Base-by-base conservation (phyloP, 2,797 vertebrate genomes). In the Erpetoichthys calabaricus region DNA sequence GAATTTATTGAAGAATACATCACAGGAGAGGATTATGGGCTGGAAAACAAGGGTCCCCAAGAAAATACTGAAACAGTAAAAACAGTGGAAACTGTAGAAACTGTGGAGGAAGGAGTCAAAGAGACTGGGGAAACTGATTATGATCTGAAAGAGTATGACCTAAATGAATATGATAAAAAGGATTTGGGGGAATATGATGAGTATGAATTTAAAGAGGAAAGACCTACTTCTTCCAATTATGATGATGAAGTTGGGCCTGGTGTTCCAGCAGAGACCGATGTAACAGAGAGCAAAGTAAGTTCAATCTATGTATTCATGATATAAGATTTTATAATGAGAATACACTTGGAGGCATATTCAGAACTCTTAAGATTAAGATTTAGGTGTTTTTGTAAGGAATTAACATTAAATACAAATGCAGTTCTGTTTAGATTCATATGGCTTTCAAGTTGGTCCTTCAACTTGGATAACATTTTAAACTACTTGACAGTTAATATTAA, bases 101-200 rank as follows among this genome's bases (percentile, higher is more conserved):
- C 67, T 60, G 45, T 60, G 56, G 65, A 77, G 56, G 57, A 69
- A 4, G 81, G 65, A 59, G 66, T 62, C 1, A 86, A 85, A 77
- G 84, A 85, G 42, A 86, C 84, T 68, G 82, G 83, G 70, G 75
- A 81, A 59, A 83, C 81, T 70, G 82, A 86, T 69, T 85, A 83
- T 68, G 83, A 87, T 72, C 62, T 73, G 67, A 77, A 74, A 53
- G 75, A 73, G 62, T 69, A 75, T 75, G 85, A 82, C 78, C 79
- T 63, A 72, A 83, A 71, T 75, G 82, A 90, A 64, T 96, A 95
- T 88, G 85, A 88, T 68, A 56, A 47, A 47, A 83, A 80, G 79
- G 84, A 85, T 80, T 94, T 94, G 77, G 92, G 86, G 66, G 77
- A 85, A 58, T 96, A 97, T 77, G 93, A 96, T 80, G 92, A 96